Evolutionary conservation across 2,888 invertebrate species (phyloP).

Genomic region (Atherix ibis): DNA sequence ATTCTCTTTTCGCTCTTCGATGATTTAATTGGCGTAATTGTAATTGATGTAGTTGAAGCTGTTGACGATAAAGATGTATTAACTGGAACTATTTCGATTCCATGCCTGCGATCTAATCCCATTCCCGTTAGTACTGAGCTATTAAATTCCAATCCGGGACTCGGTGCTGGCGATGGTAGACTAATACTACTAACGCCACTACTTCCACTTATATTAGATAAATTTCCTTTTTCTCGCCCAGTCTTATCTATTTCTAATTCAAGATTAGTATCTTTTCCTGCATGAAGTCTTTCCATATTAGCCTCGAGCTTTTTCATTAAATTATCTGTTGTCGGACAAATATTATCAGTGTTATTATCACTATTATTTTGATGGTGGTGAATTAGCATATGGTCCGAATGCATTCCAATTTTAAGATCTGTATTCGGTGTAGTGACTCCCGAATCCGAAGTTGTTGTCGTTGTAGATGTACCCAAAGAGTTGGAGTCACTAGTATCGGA

Average conservation of each 20-base stretch:
- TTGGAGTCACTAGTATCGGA: conserved; percentile 34
- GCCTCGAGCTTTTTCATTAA: background rate
- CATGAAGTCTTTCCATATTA: background rate
- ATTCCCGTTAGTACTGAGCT: conserved; percentile 42
- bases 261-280: background rate
- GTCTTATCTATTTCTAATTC: background rate
- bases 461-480: conserved; percentile 39
- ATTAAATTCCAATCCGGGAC: conserved; percentile 34
- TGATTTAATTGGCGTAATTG: conserved; percentile 59
- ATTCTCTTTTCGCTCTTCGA: conserved; percentile 34
- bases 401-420: conserved; percentile 14
- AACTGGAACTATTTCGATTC: conserved; percentile 75
- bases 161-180: conserved; percentile 26
- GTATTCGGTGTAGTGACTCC: conserved; percentile 37
- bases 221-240: background rate
- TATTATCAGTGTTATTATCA: too few species aligned
- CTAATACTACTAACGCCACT: background rate
- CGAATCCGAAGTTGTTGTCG: conserved; percentile 34
- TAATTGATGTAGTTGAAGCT: conserved; percentile 58
- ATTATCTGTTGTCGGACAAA: background rate
- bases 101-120: conserved; percentile 52
- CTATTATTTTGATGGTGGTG: too few species aligned
- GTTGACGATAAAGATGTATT: conserved; percentile 44
- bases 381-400: too few species aligned
- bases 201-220: too few species aligned